Evolutionary conservation across 2,797 vertebrate genomes (phyloP), one percentile per base, ranked within the genome.

Genomic region (Coracias cyanogaster): DNA sequence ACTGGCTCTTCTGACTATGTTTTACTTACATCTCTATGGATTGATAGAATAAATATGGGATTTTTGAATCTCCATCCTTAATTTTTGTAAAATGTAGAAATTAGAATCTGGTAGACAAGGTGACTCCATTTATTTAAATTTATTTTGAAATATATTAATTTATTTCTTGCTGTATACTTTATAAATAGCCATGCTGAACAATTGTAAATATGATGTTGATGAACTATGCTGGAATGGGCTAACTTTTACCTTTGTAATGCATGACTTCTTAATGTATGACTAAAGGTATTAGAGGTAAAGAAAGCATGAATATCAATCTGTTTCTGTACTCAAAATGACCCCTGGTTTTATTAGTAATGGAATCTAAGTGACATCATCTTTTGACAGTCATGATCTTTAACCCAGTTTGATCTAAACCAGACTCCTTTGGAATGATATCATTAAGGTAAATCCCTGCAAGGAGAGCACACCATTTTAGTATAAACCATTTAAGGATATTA

Each of bases 351-450:
- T 97, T 97, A 96, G 97, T 96, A 97, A 97, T 92, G 96, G 96
- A 98, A 97, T 98, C 97, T 97, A 90, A 95, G 80, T 98, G 98
- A 98, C 97, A 98, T 98, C 98, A 98, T 97, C 97, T 97, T 97
- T 91, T 97, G 98, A 98, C 97, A 97, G 96, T 89, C 97, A 49
- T 97, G 98, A 98, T 97, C 98, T 98, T 98, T 98, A 98, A 98
- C 98, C 98, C 73, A 94, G 93, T 97, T 97, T 98, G 98, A 98
- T 98, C 97, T 97, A 98, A 98, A 98, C 97, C 98, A 98, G 98
- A 98, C 97, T 97, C 95, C 96, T 94, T 62, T 82, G 97, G 97
- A 96, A 97, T 98, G 97, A 98, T 97, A 98, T 98, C 98, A 98
- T 97, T 97, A 98, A 97, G 97, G 98, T 96, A 98, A 98, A 98